These are phyloP conservation scores for Drosophila mettleri DNA, from an alignment of 2,888 invertebrate species.

Conservation along the genomic window DNA sequence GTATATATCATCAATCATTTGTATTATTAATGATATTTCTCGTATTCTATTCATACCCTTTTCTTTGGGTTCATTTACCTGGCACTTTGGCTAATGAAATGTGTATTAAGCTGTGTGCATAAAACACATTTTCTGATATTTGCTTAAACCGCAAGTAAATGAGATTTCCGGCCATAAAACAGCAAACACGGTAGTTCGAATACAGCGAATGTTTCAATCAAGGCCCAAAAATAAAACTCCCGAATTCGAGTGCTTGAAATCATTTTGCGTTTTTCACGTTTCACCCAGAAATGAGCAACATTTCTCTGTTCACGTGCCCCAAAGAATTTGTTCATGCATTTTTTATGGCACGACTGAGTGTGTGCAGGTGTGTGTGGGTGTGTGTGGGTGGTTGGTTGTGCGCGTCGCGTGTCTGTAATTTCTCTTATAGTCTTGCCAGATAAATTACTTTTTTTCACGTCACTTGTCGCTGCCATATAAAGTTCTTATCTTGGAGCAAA, in stretches of 20 bases:
- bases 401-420: constrained; percentile 55
- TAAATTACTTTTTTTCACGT: constrained; percentile 69
- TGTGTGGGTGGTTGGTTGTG: not conserved
- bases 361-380: not conserved
- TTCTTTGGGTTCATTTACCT: constrained; percentile 1
- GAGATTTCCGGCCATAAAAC: constrained; percentile 56
- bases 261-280: constrained; percentile 28
- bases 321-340: constrained; percentile 67
- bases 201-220: constrained; percentile 31
- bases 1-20: constrained; percentile 1
- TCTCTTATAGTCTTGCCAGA: constrained; percentile 33
- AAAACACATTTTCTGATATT: constrained; percentile 20
- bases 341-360: constrained; percentile 53
- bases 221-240: constrained; percentile 11
- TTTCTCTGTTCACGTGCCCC: constrained; percentile 42
- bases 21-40: constrained; percentile 7
- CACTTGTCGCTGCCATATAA: constrained; percentile 64
- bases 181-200: constrained; percentile 32
- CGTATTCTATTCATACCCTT: not conserved
- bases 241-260: constrained; percentile 13
- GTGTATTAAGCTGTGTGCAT: constrained; percentile 18
- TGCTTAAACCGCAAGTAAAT: constrained; percentile 54
- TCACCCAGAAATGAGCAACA: constrained; percentile 49
- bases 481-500: constrained; percentile 45
- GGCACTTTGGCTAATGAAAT: constrained; percentile 37